Base-by-base conservation (phyloP, 2,888 invertebrate species). In the Lucinisca nassula region DNA sequence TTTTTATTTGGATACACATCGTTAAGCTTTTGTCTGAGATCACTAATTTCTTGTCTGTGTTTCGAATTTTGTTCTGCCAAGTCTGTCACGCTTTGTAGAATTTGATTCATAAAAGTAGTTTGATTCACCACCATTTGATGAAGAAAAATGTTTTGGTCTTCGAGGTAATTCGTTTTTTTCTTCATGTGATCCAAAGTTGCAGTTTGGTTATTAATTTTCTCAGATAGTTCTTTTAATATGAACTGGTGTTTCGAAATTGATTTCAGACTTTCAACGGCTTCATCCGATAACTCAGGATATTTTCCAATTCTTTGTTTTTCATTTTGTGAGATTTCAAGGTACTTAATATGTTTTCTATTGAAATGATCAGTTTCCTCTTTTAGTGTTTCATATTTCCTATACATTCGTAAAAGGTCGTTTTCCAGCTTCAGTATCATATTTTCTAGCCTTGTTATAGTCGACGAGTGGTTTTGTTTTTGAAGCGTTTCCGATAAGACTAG, bases 401-500 rank as follows among this genome's bases (percentile, higher is more conserved):
- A 94, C 67, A 95, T 88, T 83, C 90, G 92, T 72, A 95, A 73
- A 8, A 95, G 85, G 45, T 94, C 94, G 79, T 95, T 95, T 88
- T 95, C 95, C 10, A 95, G 79, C 73, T 85, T 92, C 1, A 95
- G 86, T 38, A 95, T 92, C 51, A 94, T 93, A 82, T 94, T 95
- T 88, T 95, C 95, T 32, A 95, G 84, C 35, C 90, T 89, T 12
- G 92, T 87, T 17, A 94, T 90, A 0, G 93, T 89, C 21, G 86
- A 89, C 6, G 93, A 85, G 55, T 94, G 93, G 67, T 93, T 93
- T 79, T 93, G 93, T 84, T 94, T 93, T 30, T 93, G 86, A 21
- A 95, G 38, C 40, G 89, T 92, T 80, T 93, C 94, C 10, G 79
- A 76, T 72, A 95, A 87, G 10, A 95, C 49, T 73, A 92, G 90